Conservation (phyloP, 2,888 invertebrate genomes). For the Agrochola litura region DNA sequence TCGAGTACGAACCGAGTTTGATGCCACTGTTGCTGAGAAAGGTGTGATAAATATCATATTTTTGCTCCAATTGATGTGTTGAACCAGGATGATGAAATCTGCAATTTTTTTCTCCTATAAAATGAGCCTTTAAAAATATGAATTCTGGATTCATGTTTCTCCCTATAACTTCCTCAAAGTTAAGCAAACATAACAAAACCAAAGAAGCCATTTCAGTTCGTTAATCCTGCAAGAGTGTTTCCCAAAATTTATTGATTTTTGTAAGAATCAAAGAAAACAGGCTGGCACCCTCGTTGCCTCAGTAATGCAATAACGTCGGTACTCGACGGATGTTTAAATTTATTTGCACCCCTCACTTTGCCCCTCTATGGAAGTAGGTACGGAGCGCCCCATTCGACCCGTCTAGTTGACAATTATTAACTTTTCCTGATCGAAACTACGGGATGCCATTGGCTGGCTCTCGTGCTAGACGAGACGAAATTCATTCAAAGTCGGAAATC, state of each 20-base stretch:
- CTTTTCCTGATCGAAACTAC: slow-evolving; percentile 64
- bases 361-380: slow-evolving; percentile 53
- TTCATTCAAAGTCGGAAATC: slow-evolving; percentile 24
- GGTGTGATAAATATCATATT: background rate
- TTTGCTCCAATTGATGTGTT: background rate
- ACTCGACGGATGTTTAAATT: slow-evolving; percentile 80
- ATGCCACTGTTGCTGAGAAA: background rate
- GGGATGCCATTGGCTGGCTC: slow-evolving; percentile 54
- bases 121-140: background rate
- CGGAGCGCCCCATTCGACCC: slow-evolving; percentile 62
- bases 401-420: slow-evolving; percentile 70
- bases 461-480: slow-evolving; percentile 33
- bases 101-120: background rate
- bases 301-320: slow-evolving; percentile 79
- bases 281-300: slow-evolving; percentile 65
- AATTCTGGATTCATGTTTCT: background rate
- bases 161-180: slow-evolving; percentile 27
- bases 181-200: slow-evolving; percentile 43
- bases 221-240: slow-evolving; percentile 53
- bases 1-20: slow-evolving; percentile 24
- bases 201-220: slow-evolving; percentile 56
- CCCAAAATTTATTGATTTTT: slow-evolving; percentile 67
- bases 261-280: slow-evolving; percentile 66
- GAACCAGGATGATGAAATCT: background rate
- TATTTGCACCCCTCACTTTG: slow-evolving; percentile 73